Base-by-base conservation (phyloP, 1,140 invertebrate genomes). In the Trichonephila clavipes region DNA sequence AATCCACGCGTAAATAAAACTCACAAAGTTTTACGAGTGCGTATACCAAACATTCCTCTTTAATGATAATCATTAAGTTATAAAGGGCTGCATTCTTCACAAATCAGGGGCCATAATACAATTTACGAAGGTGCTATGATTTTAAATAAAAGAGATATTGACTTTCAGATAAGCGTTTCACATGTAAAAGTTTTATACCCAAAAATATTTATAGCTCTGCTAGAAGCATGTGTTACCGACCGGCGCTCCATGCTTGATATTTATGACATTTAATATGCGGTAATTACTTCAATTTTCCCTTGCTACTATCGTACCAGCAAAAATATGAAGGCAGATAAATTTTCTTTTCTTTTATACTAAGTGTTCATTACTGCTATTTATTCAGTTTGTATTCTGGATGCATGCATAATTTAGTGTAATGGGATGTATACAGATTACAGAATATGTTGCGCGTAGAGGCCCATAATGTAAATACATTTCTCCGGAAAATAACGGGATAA, bases 91-190 rank as follows among this genome's bases (percentile, higher is more conserved):
- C 28, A 77, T 77, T 77, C 28, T 77, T 77, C 72, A 77, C 69
- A 34, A 77, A 77, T 77, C 28, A 77, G 72, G 34, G 72, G 28
- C 72, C 72, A 19, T 77, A 77, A 77, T 40, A 40, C 18, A 77
- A 77, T 77, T 77, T 77, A 40, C 28, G 34, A 77, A 77, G 72
- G 72, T 77, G 72, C 72, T 77, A 77, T 34, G 72, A 40, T 40
- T 77, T 77, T 77, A 77, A 77, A 77, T 77, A 77, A 77, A 77
- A 77, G 72, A 34, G 72, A 77, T 77, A 77, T 77, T 28, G 72
- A 77, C 72, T 77, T 19, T 5, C 12, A 77, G 72, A 77, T 77
- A 77, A 77, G 72, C 72, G 34, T 77, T 77, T 77, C 14, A 28
- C 72, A 77, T 77, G 24, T 28, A 28, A 77, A 28, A 19, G 72